Percentiles rank a stretch among this genome's conserved stretches.
Conservation (phyloP, 2,888 invertebrate genomes). For the Globia sparganii region DNA sequence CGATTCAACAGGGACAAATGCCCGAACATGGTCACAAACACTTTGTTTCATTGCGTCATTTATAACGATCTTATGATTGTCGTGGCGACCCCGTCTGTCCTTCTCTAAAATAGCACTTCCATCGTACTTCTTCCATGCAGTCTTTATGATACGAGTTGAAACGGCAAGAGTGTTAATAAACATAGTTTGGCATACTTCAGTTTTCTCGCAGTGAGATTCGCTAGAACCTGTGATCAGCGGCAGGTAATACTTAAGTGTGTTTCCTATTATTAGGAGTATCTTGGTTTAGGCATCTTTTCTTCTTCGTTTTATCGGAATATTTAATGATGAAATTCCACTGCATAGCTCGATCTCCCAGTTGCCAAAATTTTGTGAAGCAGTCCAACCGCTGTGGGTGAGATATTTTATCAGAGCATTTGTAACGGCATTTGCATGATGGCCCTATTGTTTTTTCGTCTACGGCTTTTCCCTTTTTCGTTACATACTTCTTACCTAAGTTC, state of each 20-base stretch:
- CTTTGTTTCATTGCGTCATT: constrained; percentile 2
- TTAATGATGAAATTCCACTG: too few species aligned
- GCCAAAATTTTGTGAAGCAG: too few species aligned
- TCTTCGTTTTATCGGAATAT: constrained; percentile 2
- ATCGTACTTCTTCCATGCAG: constrained; percentile 55
- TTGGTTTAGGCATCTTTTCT: neutral
- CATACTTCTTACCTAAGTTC: constrained; percentile 42
- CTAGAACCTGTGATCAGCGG: neutral
- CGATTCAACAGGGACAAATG: neutral
- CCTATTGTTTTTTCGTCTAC: constrained; percentile 50
- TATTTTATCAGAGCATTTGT: constrained; percentile 47
- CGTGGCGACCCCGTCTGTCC: neutral
- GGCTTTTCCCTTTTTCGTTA: constrained; percentile 47
- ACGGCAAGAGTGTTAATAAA: neutral
- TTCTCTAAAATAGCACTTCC: constrained; percentile 5
- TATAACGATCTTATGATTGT: neutral
- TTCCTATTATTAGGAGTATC: neutral
- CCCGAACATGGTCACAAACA: neutral
- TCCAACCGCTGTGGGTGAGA: constrained; percentile 30
- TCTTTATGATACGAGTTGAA: constrained; percentile 45
- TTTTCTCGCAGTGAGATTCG: neutral
- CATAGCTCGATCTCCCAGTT: too few species aligned
- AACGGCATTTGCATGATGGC: constrained; percentile 31
- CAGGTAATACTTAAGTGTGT: neutral
- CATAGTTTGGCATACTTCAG: neutral